These are phyloP conservation scores for Bugulina stolonifera DNA, from an alignment of 2,888 invertebrate genomes.

Conservation along the genomic window DNA sequence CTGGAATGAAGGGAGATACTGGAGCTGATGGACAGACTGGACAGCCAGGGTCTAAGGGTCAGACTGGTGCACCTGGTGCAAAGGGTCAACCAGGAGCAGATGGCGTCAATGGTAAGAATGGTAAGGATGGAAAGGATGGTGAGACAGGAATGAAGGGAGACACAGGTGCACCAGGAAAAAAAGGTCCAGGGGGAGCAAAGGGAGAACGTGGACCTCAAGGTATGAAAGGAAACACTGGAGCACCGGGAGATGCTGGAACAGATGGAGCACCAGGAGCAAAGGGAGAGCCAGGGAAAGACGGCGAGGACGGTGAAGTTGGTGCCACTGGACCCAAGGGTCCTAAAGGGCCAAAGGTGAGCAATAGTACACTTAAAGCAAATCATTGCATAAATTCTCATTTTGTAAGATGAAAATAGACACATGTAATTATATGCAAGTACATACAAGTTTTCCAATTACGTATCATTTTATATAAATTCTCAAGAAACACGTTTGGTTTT, in stretches of 20 bases:
- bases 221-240: not conserved
- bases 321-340: not conserved
- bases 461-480: too few relatives aligned
- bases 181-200: not conserved
- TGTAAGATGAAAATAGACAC: too few relatives aligned
- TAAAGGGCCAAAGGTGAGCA: not conserved
- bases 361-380: too few relatives aligned
- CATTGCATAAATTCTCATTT: too few relatives aligned
- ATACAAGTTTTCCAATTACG: too few relatives aligned
- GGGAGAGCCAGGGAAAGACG: not conserved
- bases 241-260: not conserved
- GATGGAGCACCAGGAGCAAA: not conserved
- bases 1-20: not conserved
- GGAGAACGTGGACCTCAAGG: slow-evolving; percentile 5
- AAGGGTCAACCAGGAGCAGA: not conserved
- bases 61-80: not conserved
- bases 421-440: too few relatives aligned
- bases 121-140: slow-evolving; percentile 18
- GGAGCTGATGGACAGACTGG: slow-evolving; percentile 6
- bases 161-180: not conserved
- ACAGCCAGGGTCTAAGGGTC: not conserved
- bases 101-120: slow-evolving; percentile 4
- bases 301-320: not conserved
- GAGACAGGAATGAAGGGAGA: not conserved
- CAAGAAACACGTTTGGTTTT: too few relatives aligned